Conservation (phyloP, 2,797 vertebrate species). For the Etheostoma nigrum region DNA sequence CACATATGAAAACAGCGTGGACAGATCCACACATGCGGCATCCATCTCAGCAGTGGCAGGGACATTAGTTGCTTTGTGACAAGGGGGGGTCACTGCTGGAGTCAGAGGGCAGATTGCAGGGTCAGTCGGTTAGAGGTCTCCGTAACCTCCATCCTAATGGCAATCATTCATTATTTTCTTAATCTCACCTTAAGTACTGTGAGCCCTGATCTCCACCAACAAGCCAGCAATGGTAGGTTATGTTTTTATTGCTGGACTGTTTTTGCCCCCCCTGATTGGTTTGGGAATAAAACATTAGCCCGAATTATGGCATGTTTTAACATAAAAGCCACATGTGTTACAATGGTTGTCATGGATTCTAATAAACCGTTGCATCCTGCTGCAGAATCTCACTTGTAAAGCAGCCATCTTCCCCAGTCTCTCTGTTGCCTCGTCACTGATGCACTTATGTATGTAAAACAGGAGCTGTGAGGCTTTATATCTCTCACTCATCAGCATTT, state of each 20-base stretch:
- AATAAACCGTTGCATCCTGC: conserved; percentile 15
- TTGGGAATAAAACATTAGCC: neutral
- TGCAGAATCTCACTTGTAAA: conserved; percentile 20
- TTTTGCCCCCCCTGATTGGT: neutral
- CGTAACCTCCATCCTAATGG: conserved; percentile 44
- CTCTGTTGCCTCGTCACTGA: conserved; percentile 51
- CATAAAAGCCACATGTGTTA: conserved; percentile 15
- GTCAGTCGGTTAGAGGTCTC: conserved; percentile 62
- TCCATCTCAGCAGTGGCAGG: conserved; percentile 37
- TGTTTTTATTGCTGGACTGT: neutral
- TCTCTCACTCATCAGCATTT: conserved; percentile 62
- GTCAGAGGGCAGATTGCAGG: conserved; percentile 61
- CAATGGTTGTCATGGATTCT: conserved; percentile 6
- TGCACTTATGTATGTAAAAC: conserved; percentile 63
- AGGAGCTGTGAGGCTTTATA: conserved; percentile 51
- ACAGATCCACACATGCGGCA: conserved; percentile 15
- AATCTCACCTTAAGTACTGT: conserved; percentile 29
- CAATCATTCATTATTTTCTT: conserved; percentile 47
- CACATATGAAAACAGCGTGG: conserved; percentile 9
- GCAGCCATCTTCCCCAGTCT: conserved; percentile 57
- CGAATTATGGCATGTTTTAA: neutral
- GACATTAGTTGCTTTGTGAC: conserved; percentile 43
- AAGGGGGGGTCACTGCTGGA: conserved; percentile 45
- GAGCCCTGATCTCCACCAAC: neutral
- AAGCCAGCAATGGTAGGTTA: neutral